Evolutionary conservation across 2,797 vertebrate species (phyloP).

Genomic region (Sebastiscus albofasciatus): DNA sequence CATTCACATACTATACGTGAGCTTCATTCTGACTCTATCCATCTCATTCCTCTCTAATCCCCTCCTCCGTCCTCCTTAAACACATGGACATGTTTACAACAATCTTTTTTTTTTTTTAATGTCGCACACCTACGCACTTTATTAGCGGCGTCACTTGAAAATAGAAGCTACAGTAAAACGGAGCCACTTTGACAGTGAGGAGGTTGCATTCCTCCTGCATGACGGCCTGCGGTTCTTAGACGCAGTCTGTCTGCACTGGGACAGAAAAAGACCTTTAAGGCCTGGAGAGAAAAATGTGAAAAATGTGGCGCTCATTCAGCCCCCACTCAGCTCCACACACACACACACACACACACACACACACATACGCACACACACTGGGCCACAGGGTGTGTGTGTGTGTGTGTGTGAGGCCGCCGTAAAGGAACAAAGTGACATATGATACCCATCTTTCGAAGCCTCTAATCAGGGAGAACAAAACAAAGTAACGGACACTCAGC

Average conservation of each 20-base stretch:
- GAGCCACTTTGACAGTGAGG: slow-evolving; percentile 47
- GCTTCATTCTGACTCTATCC: neutral
- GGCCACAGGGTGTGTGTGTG: slow-evolving; percentile 27
- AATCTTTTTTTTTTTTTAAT: neutral
- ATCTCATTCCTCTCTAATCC: neutral
- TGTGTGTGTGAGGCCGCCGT: slow-evolving; percentile 10
- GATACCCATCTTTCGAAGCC: slow-evolving; percentile 63
- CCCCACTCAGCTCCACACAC: slow-evolving; percentile 27
- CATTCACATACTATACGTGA: neutral
- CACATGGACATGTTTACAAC: neutral
- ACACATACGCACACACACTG: slow-evolving; percentile 1
- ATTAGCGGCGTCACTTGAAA: slow-evolving; percentile 32
- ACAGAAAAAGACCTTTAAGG: slow-evolving; percentile 75
- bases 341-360: slow-evolving; percentile 11
- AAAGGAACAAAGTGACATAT: slow-evolving; percentile 53
- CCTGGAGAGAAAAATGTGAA: slow-evolving; percentile 66
- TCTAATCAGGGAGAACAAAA: slow-evolving; percentile 71
- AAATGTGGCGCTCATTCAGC: slow-evolving; percentile 69
- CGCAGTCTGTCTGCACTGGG: slow-evolving; percentile 64
- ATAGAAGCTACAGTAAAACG: slow-evolving; percentile 20
- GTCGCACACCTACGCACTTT: slow-evolving; percentile 19
- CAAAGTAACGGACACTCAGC: slow-evolving; percentile 38
- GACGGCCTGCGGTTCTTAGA: slow-evolving; percentile 56
- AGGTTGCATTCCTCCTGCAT: slow-evolving; percentile 79
- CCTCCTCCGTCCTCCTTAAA: neutral